Evolutionary conservation across 2,797 vertebrate genomes (phyloP).

Genomic region (Danio aesculapii): DNA sequence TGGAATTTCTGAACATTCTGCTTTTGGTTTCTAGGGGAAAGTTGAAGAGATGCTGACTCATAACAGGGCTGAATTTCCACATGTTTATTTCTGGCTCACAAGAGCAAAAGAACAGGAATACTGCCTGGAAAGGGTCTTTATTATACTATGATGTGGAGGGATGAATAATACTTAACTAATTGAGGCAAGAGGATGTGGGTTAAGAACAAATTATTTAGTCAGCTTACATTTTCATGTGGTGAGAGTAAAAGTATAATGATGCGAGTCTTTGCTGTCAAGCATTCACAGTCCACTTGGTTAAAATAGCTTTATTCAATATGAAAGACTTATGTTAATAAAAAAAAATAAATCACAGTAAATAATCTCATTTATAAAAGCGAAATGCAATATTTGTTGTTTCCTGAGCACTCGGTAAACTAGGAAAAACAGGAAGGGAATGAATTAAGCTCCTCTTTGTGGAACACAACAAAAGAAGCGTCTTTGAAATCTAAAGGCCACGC

Average conservation of each 20-base stretch:
- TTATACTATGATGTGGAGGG: conserved; percentile 30
- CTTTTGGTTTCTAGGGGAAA: conserved; percentile 49
- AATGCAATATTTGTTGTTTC: conserved; percentile 3
- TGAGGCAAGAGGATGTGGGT: conserved; percentile 55
- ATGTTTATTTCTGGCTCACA: background rate
- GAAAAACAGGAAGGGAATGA: conserved; percentile 30
- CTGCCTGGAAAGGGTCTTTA: background rate
- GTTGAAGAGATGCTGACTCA: conserved; percentile 17
- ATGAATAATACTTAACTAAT: conserved; percentile 40
- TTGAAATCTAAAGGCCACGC: conserved; percentile 81
- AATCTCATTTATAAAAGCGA: conserved; percentile 18
- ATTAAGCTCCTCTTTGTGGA: background rate
- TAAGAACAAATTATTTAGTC: conserved; percentile 16
- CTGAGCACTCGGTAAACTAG: conserved; percentile 28
- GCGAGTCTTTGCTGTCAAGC: background rate
- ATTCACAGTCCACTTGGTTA: background rate
- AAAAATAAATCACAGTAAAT: conserved; percentile 35
- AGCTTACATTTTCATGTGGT: background rate
- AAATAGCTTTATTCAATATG: conserved; percentile 60
- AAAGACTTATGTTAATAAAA: conserved; percentile 47
- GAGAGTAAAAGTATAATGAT: background rate
- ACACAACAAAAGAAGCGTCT: background rate
- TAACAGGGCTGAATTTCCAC: background rate
- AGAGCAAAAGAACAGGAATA: background rate
- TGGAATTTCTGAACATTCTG: conserved; percentile 24